A percentile compares a stretch with the other conserved stretches of the same genome.
Conservation (phyloP, 2,888 invertebrate species). For the Callyntrura sp. region DNA sequence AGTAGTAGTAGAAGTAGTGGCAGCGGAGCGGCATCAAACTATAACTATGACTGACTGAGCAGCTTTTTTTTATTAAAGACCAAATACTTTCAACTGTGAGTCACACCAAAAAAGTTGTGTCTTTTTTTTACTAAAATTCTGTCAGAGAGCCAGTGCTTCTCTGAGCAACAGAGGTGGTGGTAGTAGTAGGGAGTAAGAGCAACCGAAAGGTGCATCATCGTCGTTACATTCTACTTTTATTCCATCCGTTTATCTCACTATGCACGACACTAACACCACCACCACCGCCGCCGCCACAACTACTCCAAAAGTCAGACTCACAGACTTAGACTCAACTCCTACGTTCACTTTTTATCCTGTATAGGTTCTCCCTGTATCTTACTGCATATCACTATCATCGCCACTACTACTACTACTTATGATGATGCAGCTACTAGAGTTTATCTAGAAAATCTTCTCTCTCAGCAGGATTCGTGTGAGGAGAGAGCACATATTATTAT, state of each 20-base stretch:
- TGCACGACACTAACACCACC: not conserved
- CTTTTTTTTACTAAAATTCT: not conserved
- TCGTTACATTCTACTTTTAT: constrained; percentile 24
- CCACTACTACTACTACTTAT: too few relatives aligned
- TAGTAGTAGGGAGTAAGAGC: not conserved
- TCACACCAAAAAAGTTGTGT: constrained; percentile 21
- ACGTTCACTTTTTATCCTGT: constrained; percentile 11
- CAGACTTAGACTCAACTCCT: not conserved
- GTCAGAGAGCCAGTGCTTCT: not conserved
- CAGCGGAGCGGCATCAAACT: not conserved
- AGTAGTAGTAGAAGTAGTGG: too few relatives aligned
- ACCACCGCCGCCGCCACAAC: not conserved
- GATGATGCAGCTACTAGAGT: not conserved
- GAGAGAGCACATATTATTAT: not conserved
- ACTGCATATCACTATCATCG: not conserved
- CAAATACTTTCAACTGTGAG: constrained; percentile 20
- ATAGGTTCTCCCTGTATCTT: not conserved
- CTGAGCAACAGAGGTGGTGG: not conserved
- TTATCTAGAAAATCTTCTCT: constrained; percentile 12
- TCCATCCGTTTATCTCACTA: constrained; percentile 26
- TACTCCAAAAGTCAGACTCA: not conserved
- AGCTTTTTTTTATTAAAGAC: constrained; percentile 7
- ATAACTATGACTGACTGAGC: constrained; percentile 21
- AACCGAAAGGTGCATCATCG: constrained; percentile 7
- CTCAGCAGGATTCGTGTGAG: constrained; percentile 19